These are phyloP conservation scores for Cassiopea xamachana DNA, from an alignment of 30 jellyfish, hydroid and myxozoan species.

Conservation along the genomic window DNA sequence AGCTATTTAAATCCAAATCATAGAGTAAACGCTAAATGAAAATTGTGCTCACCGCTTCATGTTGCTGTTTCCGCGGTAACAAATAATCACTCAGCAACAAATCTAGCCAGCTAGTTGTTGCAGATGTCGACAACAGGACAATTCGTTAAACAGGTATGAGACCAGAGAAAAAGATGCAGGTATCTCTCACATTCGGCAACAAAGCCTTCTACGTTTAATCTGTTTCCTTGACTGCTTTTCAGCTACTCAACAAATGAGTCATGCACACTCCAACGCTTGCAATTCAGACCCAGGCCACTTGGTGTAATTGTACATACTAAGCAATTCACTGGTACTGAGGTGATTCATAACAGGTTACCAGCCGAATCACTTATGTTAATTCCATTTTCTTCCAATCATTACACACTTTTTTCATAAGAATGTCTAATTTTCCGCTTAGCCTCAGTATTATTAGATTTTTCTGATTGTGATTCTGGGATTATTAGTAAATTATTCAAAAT, in stretches of 20 bases:
- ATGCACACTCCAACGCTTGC: not conserved
- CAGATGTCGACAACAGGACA: not conserved
- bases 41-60: not conserved
- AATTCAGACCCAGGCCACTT: not conserved
- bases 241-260: not conserved
- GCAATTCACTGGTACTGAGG: too few species aligned
- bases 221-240: not conserved
- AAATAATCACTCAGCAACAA: not conserved
- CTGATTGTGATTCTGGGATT: too few species aligned
- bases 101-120: constrained; percentile 1
- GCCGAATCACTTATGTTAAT: too few species aligned
- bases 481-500: too few species aligned
- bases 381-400: too few species aligned
- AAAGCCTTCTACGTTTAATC: not conserved
- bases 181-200: not conserved
- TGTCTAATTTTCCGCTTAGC: too few species aligned
- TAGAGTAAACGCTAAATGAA: not conserved
- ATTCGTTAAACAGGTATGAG: not conserved
- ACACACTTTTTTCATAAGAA: too few species aligned
- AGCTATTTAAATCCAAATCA: not conserved
- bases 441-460: too few species aligned
- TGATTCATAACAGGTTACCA: too few species aligned
- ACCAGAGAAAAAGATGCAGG: not conserved
- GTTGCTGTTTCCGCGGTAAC: not conserved
- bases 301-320: not conserved